Evolutionary conservation across 2,888 invertebrate species (phyloP).

Genomic region (Timema cristinae): DNA sequence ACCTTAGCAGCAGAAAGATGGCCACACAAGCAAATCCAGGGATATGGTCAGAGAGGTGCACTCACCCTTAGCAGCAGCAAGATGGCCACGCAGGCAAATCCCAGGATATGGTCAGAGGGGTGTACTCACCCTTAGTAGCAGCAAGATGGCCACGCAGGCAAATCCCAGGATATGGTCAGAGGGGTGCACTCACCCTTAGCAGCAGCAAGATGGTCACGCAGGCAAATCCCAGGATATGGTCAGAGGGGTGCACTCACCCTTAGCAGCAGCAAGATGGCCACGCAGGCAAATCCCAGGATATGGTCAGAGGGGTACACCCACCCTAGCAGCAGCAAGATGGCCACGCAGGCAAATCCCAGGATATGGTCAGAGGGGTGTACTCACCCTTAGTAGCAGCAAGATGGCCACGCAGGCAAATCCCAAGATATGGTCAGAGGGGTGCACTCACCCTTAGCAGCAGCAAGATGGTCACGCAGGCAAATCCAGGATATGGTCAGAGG

Average conservation of each 20-base stretch:
- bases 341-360: too few relatives aligned
- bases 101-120: too few relatives aligned
- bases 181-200: constrained; percentile 55
- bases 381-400: constrained; percentile 65
- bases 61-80: constrained; percentile 66
- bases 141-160: too few relatives aligned
- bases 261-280: constrained; percentile 62
- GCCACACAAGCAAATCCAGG: too few relatives aligned
- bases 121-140: too few relatives aligned
- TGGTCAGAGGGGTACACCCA: constrained; percentile 50
- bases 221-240: constrained; percentile 58
- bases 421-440: too few relatives aligned
- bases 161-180: too few relatives aligned
- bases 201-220: constrained; percentile 67
- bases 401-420: constrained; percentile 66
- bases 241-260: constrained; percentile 51
- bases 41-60: constrained; percentile 24
- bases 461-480: too few relatives aligned
- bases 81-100: constrained; percentile 63
- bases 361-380: constrained; percentile 36
- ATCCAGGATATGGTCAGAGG: too few relatives aligned
- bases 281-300: constrained; percentile 63
- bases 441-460: too few relatives aligned
- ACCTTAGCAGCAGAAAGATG: too few relatives aligned
- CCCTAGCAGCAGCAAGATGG: constrained; percentile 65